A percentile compares a stretch with the other conserved stretches of the same genome.
These are phyloP conservation scores for Pycnonotus jocosus DNA, from an alignment of 2,113 vertebrate genomes.

Conservation along the genomic window DNA sequence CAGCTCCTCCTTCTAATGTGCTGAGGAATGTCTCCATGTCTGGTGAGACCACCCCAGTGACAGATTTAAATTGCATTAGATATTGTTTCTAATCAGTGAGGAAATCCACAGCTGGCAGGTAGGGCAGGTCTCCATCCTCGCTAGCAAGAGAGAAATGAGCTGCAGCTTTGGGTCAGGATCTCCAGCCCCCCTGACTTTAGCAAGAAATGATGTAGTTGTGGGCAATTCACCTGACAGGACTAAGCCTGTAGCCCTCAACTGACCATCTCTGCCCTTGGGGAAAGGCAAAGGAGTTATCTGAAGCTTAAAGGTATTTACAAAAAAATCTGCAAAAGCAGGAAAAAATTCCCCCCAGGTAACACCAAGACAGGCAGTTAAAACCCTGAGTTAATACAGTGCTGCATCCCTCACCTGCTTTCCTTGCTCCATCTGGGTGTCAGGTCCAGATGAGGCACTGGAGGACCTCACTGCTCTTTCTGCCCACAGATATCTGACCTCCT, in stretches of 20 bases:
- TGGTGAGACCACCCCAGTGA: neutral
- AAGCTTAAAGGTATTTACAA: neutral
- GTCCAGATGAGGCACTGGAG: neutral
- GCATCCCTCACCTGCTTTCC: neutral
- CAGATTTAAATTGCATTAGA: neutral
- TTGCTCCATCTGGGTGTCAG: neutral
- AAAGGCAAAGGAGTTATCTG: neutral
- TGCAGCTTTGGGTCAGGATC: neutral
- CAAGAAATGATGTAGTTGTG: neutral
- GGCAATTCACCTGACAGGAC: neutral
- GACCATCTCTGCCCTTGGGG: neutral
- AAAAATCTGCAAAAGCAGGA: neutral
- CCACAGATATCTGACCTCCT: neutral
- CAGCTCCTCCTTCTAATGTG: neutral
- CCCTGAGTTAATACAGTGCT: neutral
- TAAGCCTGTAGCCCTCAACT: neutral
- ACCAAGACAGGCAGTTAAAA: neutral
- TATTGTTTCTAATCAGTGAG: neutral
- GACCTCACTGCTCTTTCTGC: neutral
- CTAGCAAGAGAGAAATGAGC: neutral
- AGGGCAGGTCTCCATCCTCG: neutral
- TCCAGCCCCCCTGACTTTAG: neutral
- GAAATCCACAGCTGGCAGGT: neutral
- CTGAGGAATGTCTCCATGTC: neutral
- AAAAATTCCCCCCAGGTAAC: neutral